Evolutionary conservation across 2,797 vertebrate species (phyloP).

Genomic region (Bradypodion pumilum): DNA sequence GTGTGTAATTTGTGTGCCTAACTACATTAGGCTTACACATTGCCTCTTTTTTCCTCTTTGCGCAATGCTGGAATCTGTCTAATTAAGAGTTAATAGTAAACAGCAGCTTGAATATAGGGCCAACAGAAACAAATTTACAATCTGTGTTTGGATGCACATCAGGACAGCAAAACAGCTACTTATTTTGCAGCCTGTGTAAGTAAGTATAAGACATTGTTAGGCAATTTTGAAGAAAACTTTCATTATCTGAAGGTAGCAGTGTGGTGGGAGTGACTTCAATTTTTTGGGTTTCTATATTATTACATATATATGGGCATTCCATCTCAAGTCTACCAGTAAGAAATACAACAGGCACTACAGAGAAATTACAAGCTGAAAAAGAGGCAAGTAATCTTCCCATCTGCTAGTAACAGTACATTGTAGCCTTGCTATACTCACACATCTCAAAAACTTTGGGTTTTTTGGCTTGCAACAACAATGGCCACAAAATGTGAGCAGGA

Average conservation of each 20-base stretch:
- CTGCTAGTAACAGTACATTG: background rate
- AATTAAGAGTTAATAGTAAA: background rate
- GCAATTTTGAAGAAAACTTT: background rate
- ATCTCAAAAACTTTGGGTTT: conserved; percentile 15
- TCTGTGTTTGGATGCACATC: background rate
- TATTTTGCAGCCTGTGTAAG: too few species aligned
- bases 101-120: background rate
- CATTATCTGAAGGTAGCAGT: too few species aligned
- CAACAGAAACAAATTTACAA: background rate
- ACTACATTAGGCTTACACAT: background rate
- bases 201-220: background rate
- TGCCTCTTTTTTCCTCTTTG: background rate
- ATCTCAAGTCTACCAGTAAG: too few species aligned
- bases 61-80: background rate
- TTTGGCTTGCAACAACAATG: conserved; percentile 54
- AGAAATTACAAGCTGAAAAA: background rate
- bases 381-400: background rate
- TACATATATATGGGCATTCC: too few species aligned
- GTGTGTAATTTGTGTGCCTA: background rate
- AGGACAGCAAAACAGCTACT: background rate
- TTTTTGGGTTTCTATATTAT: background rate
- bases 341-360: background rate
- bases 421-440: conserved; percentile 45
- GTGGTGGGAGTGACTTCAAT: background rate
- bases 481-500: conserved; percentile 59